phyloP scores from a whole-genome alignment of 2,113 vertebrate genomes.

The Opisthocomus hoazin region DNA sequence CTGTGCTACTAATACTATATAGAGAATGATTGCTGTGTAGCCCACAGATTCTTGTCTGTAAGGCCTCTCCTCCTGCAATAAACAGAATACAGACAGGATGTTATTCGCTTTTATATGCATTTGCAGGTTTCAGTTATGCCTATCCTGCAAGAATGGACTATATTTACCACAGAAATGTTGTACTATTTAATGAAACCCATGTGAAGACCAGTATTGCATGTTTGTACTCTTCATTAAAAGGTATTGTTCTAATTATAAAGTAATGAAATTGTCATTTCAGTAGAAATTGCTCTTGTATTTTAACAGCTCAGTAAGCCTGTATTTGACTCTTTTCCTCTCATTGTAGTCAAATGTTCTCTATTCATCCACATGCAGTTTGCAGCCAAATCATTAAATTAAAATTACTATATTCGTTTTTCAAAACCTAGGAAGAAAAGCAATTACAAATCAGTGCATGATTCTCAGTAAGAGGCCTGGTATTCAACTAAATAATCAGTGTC shows the following conservation, averaged over 20 bases:
- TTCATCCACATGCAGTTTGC: not conserved
- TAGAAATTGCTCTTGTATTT: slow-evolving; percentile 7
- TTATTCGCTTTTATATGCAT: not conserved
- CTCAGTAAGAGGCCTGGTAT: not conserved
- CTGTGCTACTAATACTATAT: not conserved
- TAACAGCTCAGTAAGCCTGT: not conserved
- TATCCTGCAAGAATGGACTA: not conserved
- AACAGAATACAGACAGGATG: not conserved
- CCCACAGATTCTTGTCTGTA: not conserved
- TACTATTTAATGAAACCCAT: not conserved
- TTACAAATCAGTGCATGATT: not conserved
- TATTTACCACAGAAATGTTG: not conserved
- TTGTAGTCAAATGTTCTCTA: not conserved
- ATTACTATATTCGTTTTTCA: slow-evolving; percentile 3
- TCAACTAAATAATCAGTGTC: not conserved
- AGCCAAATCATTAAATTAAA: slow-evolving; percentile 35
- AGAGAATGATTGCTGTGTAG: not conserved
- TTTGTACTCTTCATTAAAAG: not conserved
- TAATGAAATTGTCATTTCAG: not conserved
- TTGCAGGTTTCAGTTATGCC: not conserved
- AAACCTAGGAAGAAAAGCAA: not conserved
- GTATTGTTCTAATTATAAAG: not conserved
- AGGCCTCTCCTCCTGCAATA: not conserved
- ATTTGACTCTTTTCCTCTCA: not conserved
- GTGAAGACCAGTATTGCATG: not conserved